Conservation (phyloP, 37 sponge, comb jelly and placozoan species). For the Halisarca cf. caerulea region DNA sequence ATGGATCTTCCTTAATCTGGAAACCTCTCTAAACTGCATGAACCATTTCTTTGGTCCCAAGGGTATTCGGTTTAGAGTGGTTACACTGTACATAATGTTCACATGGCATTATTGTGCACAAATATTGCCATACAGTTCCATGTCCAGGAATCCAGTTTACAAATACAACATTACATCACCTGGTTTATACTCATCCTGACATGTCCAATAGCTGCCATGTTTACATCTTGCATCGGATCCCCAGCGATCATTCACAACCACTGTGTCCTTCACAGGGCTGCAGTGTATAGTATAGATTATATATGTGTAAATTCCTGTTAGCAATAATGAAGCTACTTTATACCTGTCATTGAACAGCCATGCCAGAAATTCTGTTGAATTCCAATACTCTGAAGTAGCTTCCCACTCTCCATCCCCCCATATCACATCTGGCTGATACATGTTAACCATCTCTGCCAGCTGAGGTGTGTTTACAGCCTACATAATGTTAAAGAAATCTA, state of each 20-base stretch:
- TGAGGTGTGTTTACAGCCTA: constrained; percentile 64
- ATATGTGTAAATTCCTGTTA: no score
- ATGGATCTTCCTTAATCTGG: no score
- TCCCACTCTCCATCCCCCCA: constrained; percentile 90
- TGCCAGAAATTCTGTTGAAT: constrained; percentile 78
- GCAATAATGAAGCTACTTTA: no score
- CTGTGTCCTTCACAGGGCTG: constrained; percentile 82
- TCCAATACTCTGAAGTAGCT: constrained; percentile 74
- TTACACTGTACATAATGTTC: no score
- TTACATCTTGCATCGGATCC: constrained; percentile 56
- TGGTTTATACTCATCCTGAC: constrained; percentile 65
- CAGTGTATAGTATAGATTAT: no score
- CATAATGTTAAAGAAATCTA: neutral
- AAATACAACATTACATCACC: no score
- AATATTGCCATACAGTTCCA: no score
- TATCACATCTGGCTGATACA: constrained; percentile 67
- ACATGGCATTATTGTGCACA: no score
- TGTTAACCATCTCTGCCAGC: constrained; percentile 67
- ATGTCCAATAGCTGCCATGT: constrained; percentile 79
- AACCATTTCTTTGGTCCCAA: no score
- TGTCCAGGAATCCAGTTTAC: no score
- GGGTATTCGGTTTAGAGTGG: no score
- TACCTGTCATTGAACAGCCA: constrained; percentile 88
- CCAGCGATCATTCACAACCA: constrained; percentile 85
- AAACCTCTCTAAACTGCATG: no score